phyloP scores from a whole-genome alignment of 1,140 invertebrate species.

The Rhyacophila brunnea region DNA sequence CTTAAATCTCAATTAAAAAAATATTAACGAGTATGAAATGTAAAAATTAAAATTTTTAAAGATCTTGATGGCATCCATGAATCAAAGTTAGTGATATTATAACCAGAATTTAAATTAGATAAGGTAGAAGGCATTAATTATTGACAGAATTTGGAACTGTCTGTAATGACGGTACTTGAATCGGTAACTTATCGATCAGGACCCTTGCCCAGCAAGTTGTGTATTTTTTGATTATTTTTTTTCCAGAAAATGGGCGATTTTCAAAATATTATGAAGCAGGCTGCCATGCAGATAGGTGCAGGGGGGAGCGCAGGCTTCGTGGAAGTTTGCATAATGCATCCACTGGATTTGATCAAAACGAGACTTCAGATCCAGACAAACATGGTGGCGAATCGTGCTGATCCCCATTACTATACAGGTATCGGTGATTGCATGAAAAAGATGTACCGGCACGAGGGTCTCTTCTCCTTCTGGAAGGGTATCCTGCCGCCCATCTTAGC shows the following conservation, averaged over 20 bases:
- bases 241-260: constrained; percentile 45
- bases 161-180: too few relatives aligned
- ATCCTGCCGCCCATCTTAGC: constrained; percentile 88
- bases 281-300: constrained; percentile 79
- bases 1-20: too few relatives aligned
- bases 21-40: too few relatives aligned
- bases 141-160: too few relatives aligned
- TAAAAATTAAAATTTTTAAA: too few relatives aligned
- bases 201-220: too few relatives aligned
- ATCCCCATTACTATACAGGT: constrained; percentile 72
- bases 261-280: constrained; percentile 63
- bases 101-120: too few relatives aligned
- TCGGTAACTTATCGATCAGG: too few relatives aligned
- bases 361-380: constrained; percentile 47
- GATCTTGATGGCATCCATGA: too few relatives aligned
- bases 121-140: too few relatives aligned
- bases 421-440: constrained; percentile 84
- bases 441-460: constrained; percentile 83
- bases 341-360: constrained; percentile 90
- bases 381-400: constrained; percentile 44
- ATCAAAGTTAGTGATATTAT: too few relatives aligned
- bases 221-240: constrained; percentile 2
- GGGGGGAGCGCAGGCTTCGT: constrained; percentile 90
- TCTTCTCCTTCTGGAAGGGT: constrained; percentile 85
- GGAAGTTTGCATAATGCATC: constrained; percentile 95